Evolutionary conservation across 2,113 vertebrate genomes (phyloP), one percentile per base, ranked within the genome.

Genomic region (Pseudopodoces humilis): DNA sequence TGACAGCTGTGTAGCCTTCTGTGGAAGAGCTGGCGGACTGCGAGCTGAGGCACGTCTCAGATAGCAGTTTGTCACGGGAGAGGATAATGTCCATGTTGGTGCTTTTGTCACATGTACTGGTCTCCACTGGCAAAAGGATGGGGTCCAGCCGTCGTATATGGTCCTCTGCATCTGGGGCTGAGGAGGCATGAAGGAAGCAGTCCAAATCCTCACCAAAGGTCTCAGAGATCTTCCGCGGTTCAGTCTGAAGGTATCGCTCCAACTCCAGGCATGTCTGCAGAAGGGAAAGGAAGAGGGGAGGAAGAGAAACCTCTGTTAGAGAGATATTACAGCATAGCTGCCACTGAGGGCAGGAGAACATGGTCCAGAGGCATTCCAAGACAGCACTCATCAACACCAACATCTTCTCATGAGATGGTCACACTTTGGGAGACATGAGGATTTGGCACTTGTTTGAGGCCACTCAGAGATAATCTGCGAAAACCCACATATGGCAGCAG

Each of bases 171-270:
- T 98, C 98, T 43, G 98, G 98, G 78, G 98, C 97, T 85, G 99
- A 98, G 55, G 99, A 98, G 2, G 98, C 97, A 2, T 98, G 99
- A 41, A 99, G 98, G 83, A 99, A 98, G 59, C 98, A 98, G 75
- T 99, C 99, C 94, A 99, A 97, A 92, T 99, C 99, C 75, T 99
- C 98, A 18, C 99, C 99, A 43, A 99, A 99, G 65, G 99, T 98
- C 95, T 99, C 99, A 0, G 99, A 99, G 86, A 99, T 98, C 88
- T 98, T 98, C 92, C 99, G 98, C 4, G 99, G 99, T 77, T 99
- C 99, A 0, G 99, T 99, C 98, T 99, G 99, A 88, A 99, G 98
- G 96, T 99, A 99, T 56, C 99, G 98, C 96, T 99, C 99, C 98
- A 99, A 93, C 88, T 99, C 99, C 89, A 99, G 98, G 96, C 99